Conservation (phyloP, 2,797 vertebrate species). For the Pangasius djambal region DNA sequence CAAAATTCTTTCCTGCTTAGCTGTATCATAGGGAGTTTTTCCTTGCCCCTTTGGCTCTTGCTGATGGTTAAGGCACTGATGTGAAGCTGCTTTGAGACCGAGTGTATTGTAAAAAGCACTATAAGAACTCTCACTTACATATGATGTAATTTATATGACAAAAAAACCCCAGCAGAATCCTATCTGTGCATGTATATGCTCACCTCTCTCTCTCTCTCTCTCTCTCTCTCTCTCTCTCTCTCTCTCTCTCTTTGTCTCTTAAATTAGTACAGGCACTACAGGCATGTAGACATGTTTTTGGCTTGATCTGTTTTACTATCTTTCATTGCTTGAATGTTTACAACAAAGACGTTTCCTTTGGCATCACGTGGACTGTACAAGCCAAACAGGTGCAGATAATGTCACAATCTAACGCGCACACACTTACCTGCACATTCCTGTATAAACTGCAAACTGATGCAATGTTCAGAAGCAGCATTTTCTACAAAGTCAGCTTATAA, state of each 20-base stretch:
- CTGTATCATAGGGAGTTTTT: neutral
- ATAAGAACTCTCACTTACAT: neutral
- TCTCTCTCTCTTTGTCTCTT: neutral
- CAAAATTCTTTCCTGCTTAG: slow-evolving; percentile 6
- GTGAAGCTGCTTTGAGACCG: neutral
- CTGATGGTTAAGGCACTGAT: neutral
- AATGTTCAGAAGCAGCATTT: neutral
- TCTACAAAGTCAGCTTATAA: neutral
- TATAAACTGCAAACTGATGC: neutral
- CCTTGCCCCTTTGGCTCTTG: neutral
- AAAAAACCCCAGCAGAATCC: neutral
- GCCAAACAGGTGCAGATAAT: neutral
- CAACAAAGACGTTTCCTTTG: neutral
- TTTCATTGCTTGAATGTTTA: slow-evolving; percentile 18
- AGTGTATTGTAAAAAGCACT: neutral
- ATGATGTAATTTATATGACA: neutral
- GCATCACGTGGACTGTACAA: neutral
- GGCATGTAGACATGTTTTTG: neutral
- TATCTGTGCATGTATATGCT: neutral
- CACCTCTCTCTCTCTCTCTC: neutral
- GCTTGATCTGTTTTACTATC: slow-evolving; percentile 18
- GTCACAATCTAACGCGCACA: neutral
- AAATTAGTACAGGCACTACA: neutral
- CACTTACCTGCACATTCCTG: neutral
- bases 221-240: neutral